Base-by-base conservation (phyloP, 2,888 invertebrate genomes). In the Volucella zonaria region DNA sequence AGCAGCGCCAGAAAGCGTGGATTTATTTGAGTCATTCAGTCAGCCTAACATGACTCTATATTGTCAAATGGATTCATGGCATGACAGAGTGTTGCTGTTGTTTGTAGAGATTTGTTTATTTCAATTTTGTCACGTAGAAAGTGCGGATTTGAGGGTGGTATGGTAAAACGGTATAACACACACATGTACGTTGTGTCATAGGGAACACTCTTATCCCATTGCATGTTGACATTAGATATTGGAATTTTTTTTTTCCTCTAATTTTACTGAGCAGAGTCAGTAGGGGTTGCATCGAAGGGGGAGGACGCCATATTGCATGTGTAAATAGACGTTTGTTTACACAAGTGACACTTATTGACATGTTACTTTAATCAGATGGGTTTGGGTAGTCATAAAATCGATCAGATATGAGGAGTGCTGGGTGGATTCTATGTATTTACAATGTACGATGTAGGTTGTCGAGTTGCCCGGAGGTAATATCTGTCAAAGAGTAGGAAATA, bases 201-300 rank as follows among this genome's bases (percentile, higher is more conserved):
- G 52, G 54, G 49, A 67, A 18, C 9, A 9, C 31, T 47, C 67
- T 18, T 71, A 47, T 74, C 62, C 45, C 66, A 66, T 79, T 83
- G 82, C 79, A 75, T 83, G 82, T 83, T 83, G 74, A 83, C 82
- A 75, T 83, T 75, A 83, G 79, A 83, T 82, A 82, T 82, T 74
- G 78, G 71, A 54, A 68, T 67, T 68, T 80, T 68, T 77, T 58
- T 56, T 70, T 45, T 12, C 52, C 47, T 52, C 66, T 23, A 68
- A 62, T 79, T 83, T 79, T 61, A n/a, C n/a, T n/a, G n/a, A n/a
- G n/a, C n/a, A n/a, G n/a, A n/a, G n/a, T 18, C 31, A 31, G 6
- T 31, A 31, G 4, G 31, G 31, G 6, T 31, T 31, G 31, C 31
- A 6, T 31, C 31, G 6, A 6, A 49, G 40, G 64, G 47, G 42